Evolutionary conservation across 1,140 invertebrate species (phyloP).

Genomic region (Asobara japonica): DNA sequence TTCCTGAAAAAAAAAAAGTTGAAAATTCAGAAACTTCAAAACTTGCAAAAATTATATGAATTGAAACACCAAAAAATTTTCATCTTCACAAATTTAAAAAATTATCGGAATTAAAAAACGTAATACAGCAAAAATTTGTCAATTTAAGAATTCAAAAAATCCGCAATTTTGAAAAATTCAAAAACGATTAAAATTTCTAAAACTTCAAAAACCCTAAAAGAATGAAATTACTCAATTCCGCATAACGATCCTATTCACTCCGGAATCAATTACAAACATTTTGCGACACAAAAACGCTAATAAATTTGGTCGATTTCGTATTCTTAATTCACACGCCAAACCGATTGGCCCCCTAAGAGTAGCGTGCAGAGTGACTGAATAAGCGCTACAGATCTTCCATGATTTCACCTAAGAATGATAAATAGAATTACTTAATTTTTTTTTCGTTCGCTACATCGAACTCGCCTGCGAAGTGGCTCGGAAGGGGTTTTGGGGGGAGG

Average conservation of each 20-base stretch:
- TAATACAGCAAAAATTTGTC: not conserved
- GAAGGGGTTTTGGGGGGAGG: not conserved
- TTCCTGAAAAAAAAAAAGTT: no score
- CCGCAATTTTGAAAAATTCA: not conserved
- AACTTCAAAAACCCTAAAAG: no score
- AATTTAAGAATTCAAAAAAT: no score
- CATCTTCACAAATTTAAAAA: no score
- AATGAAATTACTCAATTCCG: no score
- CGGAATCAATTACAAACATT: no score
- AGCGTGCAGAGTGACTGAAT: not conserved
- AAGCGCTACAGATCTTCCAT: slow-evolving; percentile 55
- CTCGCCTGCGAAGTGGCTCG: not conserved
- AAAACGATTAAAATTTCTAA: no score
- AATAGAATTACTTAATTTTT: slow-evolving; percentile 38
- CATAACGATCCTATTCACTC: not conserved
- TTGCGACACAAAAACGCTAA: no score
- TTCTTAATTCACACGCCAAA: not conserved
- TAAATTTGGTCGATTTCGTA: not conserved
- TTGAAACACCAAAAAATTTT: no score
- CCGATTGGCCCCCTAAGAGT: not conserved
- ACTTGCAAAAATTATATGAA: no score
- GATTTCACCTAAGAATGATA: slow-evolving; percentile 49
- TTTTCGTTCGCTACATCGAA: slow-evolving; percentile 23
- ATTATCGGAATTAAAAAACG: not conserved
- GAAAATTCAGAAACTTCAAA: no score